These are phyloP conservation scores for Pocota personata DNA, from an alignment of 2,888 invertebrate species.

Conservation along the genomic window DNA sequence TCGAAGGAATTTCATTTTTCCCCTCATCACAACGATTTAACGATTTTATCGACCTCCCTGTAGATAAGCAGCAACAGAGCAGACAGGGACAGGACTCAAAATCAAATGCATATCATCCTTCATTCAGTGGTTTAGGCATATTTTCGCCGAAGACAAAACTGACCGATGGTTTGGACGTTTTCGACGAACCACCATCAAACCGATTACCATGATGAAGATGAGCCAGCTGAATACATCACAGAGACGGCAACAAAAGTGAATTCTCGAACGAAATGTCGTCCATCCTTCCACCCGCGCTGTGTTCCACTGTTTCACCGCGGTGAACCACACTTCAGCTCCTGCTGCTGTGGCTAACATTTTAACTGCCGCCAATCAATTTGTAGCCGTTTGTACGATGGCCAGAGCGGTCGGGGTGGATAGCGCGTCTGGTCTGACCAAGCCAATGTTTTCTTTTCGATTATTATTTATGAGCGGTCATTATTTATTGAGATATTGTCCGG, in stretches of 20 bases:
- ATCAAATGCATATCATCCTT: conserved; percentile 70
- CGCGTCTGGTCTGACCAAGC: conserved; percentile 46
- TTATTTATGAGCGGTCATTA: conserved; percentile 81
- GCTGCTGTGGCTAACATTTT: conserved; percentile 63
- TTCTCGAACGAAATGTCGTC: conserved; percentile 40
- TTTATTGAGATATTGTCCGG: conserved; percentile 80
- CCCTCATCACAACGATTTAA: conserved; percentile 43
- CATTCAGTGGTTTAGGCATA: conserved; percentile 48
- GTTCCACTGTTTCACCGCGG: neutral
- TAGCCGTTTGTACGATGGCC: conserved; percentile 51
- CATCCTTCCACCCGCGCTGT: conserved; percentile 62
- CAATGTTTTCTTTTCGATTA: conserved; percentile 79
- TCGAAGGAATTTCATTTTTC: conserved; percentile 61
- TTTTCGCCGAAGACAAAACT: conserved; percentile 42
- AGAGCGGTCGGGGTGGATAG: conserved; percentile 2
- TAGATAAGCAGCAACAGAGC: conserved; percentile 59
- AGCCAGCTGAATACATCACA: conserved; percentile 47
- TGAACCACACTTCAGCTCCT: conserved; percentile 41
- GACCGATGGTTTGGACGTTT: conserved; percentile 43
- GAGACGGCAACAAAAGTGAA: conserved; percentile 48
- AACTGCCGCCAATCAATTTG: conserved; percentile 72
- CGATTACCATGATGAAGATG: conserved; percentile 69
- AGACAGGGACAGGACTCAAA: conserved; percentile 43
- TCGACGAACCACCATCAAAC: conserved; percentile 41
- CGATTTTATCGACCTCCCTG: conserved; percentile 73